Conservation (phyloP, 1,140 invertebrate species). For the Sinella curviseta region DNA sequence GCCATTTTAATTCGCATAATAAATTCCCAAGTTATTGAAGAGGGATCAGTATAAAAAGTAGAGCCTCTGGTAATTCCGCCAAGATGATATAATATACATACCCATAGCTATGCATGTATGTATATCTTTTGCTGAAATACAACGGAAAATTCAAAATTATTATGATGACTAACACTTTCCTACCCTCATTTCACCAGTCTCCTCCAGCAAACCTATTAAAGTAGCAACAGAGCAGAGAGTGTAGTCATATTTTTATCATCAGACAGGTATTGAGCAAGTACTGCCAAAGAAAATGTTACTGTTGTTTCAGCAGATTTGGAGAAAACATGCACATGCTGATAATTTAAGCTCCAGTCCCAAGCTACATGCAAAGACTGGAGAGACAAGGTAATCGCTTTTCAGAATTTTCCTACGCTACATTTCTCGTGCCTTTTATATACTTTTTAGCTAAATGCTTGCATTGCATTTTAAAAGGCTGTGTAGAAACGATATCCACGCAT, state of each 20-base stretch:
- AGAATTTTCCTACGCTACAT: too few relatives aligned
- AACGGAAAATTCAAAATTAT: background rate
- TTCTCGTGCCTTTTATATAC: too few relatives aligned
- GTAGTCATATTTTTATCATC: background rate
- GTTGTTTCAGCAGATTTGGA: too few relatives aligned
- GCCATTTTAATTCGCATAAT: background rate
- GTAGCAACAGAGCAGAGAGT: background rate
- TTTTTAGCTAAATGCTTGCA: too few relatives aligned
- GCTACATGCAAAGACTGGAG: too few relatives aligned
- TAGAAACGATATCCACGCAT: too few relatives aligned
- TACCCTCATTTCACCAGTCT: background rate
- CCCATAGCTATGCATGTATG: background rate
- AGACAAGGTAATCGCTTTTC: too few relatives aligned
- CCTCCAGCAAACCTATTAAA: background rate
- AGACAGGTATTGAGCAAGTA: too few relatives aligned
- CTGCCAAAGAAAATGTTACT: too few relatives aligned
- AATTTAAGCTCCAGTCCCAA: too few relatives aligned
- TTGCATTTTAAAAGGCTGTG: too few relatives aligned
- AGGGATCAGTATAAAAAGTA: conserved; percentile 6
- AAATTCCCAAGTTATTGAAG: conserved; percentile 16
- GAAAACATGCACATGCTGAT: too few relatives aligned
- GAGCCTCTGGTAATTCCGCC: background rate
- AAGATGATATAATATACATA: background rate
- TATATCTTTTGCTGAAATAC: background rate
- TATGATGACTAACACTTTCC: conserved; percentile 2